Conservation (phyloP, 2,113 vertebrate genomes). For the Rhabdornis inornatus region DNA sequence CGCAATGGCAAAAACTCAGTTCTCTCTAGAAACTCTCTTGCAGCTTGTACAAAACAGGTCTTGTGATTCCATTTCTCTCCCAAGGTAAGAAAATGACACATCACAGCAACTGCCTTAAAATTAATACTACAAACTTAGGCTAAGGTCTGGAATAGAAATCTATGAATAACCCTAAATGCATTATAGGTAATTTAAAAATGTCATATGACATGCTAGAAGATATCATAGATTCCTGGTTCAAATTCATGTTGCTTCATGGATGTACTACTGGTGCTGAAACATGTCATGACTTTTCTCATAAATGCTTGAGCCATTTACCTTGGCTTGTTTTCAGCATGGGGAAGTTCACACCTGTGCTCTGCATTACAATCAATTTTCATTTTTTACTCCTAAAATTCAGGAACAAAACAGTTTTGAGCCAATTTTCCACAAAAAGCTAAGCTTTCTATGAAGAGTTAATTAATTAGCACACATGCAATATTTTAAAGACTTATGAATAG, state of each 20-base stretch:
- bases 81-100: background rate
- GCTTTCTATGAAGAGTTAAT: background rate
- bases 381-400: background rate
- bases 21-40: background rate
- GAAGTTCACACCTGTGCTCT: background rate
- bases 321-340: background rate
- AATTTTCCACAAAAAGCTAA: background rate
- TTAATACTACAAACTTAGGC: background rate
- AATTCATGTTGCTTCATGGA: background rate
- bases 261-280: background rate
- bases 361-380: background rate
- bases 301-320: background rate
- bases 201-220: background rate
- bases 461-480: background rate
- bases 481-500: background rate
- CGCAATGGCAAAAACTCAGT: background rate
- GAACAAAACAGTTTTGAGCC: background rate
- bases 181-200: background rate
- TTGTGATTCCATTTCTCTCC: background rate
- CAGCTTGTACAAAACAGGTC: background rate
- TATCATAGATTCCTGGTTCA: background rate
- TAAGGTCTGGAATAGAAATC: background rate
- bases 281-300: fast-evolving
- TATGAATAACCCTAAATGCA: background rate
- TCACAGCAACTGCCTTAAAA: background rate